Evolutionary conservation across 2,888 invertebrate genomes (phyloP), one percentile per base, ranked within the genome.

Genomic region (Agrypnus murinus): DNA sequence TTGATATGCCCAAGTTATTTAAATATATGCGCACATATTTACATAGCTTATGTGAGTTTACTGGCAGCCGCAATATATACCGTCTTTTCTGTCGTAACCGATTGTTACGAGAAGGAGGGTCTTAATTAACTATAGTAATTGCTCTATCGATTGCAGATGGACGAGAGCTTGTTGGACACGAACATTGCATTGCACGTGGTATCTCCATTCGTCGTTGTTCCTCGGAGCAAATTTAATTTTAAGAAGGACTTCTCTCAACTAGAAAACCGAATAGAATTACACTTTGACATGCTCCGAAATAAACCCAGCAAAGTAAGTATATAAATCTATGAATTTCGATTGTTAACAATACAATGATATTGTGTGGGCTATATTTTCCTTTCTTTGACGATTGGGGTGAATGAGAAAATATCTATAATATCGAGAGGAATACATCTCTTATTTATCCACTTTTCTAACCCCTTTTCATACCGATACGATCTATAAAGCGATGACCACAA

Each of bases 181-280:
- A 79, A 76, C 58, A 75, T 81, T 25, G 74, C 74, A 48, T 77
- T 82, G 53, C 87, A 90, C 74, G 84, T 93, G 1, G 88, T 89
- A 0, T 92, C 93, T 0, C 87, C 89, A 0, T 87, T 89, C 59
- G 84, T 93, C 15, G 88, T 88, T 1, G 86, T 93, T 60, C 93
- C 93, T 64, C 89, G 87, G 73, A 90, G 91, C 17, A 89, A 89
- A 75, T 86, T 92, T 77, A 87, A 88, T 75, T 89, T 92, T 48
- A 92, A 90, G 77, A 93, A 92, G 77, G 91, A 93, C 78, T 91
- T 92, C 73, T 90, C 91, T 0, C 89, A 89, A 0, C 83, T 86
- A 0, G 92, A 92, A 75, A 93, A 91, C 73, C 84, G 87, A 1
- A 79, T 94, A 0, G 90, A 90, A 31, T 88, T 92, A 1, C 89